Percentiles rank a stretch among this genome's conserved stretches.
These are phyloP conservation scores for Rhaphigaster nebulosa DNA, from an alignment of 2,888 invertebrate species.

Conservation along the genomic window DNA sequence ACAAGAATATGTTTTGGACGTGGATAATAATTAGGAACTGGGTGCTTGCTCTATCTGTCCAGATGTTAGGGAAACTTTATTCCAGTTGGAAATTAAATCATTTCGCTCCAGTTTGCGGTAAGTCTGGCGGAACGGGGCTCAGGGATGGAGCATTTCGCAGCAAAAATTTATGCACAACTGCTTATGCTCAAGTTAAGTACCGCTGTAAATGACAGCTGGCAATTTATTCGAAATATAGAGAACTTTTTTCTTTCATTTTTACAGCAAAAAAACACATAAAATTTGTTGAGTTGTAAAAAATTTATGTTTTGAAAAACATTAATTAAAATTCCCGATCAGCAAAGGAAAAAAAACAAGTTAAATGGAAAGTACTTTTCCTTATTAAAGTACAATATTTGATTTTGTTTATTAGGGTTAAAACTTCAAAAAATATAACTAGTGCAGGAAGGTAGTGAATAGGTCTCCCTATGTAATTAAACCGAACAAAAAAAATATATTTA, in stretches of 20 bases:
- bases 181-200: slow-evolving; percentile 5
- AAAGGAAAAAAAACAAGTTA: too few species aligned
- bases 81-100: slow-evolving; percentile 33
- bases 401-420: too few species aligned
- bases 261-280: too few species aligned
- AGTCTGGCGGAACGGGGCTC: not conserved
- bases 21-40: not conserved
- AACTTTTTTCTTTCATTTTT: not conserved
- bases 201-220: not conserved
- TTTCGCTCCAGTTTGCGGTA: slow-evolving; percentile 36
- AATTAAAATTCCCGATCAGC: too few species aligned
- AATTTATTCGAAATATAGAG: not conserved
- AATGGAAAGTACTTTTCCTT: too few species aligned
- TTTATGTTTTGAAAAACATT: too few species aligned
- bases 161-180: slow-evolving; percentile 38
- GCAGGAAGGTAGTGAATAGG: too few species aligned
- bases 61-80: slow-evolving; percentile 30
- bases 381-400: too few species aligned
- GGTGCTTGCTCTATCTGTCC: not conserved
- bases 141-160: not conserved
- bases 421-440: too few species aligned
- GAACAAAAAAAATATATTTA: too few species aligned
- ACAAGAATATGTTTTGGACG: slow-evolving; percentile 26
- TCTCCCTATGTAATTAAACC: too few species aligned
- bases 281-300: too few species aligned